Conservation (phyloP, 2,888 invertebrate species). For the Luperina testacea region DNA sequence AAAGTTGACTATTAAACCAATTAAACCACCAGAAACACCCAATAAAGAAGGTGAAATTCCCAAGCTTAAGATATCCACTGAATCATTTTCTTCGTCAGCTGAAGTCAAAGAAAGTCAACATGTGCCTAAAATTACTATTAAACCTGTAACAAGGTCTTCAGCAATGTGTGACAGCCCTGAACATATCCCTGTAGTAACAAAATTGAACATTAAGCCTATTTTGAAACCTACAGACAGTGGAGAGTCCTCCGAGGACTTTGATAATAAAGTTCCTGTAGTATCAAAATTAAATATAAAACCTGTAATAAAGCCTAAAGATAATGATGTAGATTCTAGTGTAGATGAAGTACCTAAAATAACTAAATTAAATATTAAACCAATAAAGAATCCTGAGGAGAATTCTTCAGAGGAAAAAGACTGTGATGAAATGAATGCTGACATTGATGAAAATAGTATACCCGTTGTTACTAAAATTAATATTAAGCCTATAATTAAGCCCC, state of each 20-base stretch:
- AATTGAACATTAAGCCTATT: conserved; percentile 87
- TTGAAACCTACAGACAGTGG: conserved; percentile 83
- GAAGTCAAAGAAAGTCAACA: conserved; percentile 82
- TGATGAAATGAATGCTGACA: conserved; percentile 83
- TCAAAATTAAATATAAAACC: conserved; percentile 90
- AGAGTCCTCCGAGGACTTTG: conserved; percentile 77
- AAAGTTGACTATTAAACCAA: conserved; percentile 87
- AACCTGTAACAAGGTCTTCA: conserved; percentile 82
- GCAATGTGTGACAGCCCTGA: conserved; percentile 77
- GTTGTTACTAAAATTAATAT: conserved; percentile 89
- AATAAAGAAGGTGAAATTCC: conserved; percentile 75
- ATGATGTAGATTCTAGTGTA: conserved; percentile 84
- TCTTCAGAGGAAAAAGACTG: conserved; percentile 86
- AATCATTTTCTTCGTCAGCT: conserved; percentile 73
- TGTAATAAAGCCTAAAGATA: conserved; percentile 87
- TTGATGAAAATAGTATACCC: conserved; percentile 85
- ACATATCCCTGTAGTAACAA: conserved; percentile 84
- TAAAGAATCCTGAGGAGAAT: conserved; percentile 85
- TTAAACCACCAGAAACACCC: conserved; percentile 80
- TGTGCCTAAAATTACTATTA: conserved; percentile 91
- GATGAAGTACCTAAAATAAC: conserved; percentile 88
- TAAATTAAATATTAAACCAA: conserved; percentile 89
- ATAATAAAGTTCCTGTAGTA: conserved; percentile 87
- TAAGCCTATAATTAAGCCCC: conserved; percentile 89
- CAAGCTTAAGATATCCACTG: conserved; percentile 78